Evolutionary conservation across 2,113 vertebrate genomes (phyloP), one percentile per base, ranked within the genome.

Genomic region (Mobula birostris): DNA sequence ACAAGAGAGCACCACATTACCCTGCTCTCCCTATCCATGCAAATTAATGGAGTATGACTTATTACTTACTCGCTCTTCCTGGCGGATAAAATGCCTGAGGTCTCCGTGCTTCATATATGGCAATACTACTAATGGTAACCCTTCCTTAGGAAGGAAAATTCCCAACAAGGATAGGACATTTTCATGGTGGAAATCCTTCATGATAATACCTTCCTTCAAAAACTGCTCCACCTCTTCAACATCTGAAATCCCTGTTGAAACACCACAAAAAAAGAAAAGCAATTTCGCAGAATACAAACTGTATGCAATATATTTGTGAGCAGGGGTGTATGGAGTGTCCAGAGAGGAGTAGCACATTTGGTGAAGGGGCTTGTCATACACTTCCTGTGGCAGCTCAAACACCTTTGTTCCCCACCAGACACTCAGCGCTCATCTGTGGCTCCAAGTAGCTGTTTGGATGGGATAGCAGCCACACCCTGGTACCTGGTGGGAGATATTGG

Each of bases 21-120:
- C 21, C 82, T 27, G 24, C 2, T 61, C 56, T 1, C 63, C 29
- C 56, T n/a, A 29, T 29, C 12, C 58, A 12, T 63, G 29, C 29
- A 87, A 0, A 14, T 27, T 15, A 24, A 5, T 87, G 58, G 56
- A 63, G 29, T n/a, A 61, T 6, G 56, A 87, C 32, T 63, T 6
- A 14, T 66, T 66, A 90, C 97, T 0, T 95, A 99, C 99, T 97
- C 96, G 96, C 94, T 98, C 96, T 95, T 98, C 97, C 32, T 97
- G 96, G n/a, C 99, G 98, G 94, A 99, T 98, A 95, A 99, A 99
- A 94, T 97, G 98, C 0, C 98, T 97, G 95, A 99, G 97, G 96
- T 99, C 99, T 61, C 99, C 99, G 0, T 99, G 99, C 95, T 97
- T 97, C 98, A 99, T 99, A 94, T 98, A 99, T 1, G 99, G 99